Evolutionary conservation across 2,797 vertebrate genomes (phyloP).

Genomic region (Anguilla marmorata): DNA sequence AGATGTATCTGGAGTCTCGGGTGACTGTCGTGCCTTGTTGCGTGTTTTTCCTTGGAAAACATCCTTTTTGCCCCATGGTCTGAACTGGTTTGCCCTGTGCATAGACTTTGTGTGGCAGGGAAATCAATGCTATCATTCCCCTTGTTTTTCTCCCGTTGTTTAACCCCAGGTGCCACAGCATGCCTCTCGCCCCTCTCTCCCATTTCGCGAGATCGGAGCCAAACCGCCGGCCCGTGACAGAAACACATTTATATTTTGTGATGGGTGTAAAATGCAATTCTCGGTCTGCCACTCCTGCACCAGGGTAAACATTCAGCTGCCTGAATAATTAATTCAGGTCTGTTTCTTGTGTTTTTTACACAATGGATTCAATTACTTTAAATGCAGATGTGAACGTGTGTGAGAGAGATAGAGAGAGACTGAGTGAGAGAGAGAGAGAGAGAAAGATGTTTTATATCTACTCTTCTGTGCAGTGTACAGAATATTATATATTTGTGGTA

Average conservation of each 20-base stretch:
- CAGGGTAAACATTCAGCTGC: constrained; percentile 37
- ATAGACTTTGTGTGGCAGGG: neutral
- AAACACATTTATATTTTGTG: constrained; percentile 38
- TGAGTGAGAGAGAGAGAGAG: neutral
- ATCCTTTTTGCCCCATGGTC: neutral
- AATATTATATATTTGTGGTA: neutral
- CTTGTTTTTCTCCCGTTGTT: constrained; percentile 21
- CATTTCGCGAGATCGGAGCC: neutral
- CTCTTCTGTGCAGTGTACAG: neutral
- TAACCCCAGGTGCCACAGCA: constrained; percentile 24
- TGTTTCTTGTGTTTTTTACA: constrained; percentile 19
- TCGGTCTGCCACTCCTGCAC: constrained; percentile 30
- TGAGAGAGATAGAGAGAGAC: neutral
- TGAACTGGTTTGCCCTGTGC: neutral
- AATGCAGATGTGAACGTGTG: constrained; percentile 8
- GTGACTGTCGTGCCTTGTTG: neutral
- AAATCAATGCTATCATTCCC: constrained; percentile 14
- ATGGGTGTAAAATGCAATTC: constrained; percentile 42
- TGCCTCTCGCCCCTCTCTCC: constrained; percentile 3
- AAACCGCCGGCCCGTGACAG: constrained; percentile 21
- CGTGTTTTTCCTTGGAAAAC: neutral
- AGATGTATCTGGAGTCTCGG: neutral
- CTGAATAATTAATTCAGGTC: constrained; percentile 46
- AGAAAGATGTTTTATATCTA: neutral
- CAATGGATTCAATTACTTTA: constrained; percentile 24